Percentiles rank a stretch among this genome's conserved stretches.
Conservation (phyloP, 2,797 vertebrate genomes). For the Cynodonichthys magdalenae region DNA sequence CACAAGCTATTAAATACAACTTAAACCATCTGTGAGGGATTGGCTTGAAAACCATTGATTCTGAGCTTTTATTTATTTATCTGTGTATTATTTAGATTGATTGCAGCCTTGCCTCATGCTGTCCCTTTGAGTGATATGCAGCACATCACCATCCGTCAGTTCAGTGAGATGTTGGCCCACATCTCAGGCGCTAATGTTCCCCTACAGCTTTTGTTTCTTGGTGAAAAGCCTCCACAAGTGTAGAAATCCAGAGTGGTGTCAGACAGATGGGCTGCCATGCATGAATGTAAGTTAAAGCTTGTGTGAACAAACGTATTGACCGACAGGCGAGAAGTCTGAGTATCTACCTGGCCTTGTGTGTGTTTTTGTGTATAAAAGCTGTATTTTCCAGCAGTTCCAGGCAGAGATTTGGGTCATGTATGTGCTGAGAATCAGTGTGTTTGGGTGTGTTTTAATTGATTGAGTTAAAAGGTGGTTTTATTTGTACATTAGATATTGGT, state of each 20-base stretch:
- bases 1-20: too few species aligned
- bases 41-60: slow-evolving; percentile 8
- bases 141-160: slow-evolving; percentile 50
- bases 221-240: slow-evolving; percentile 69
- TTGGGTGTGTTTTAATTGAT: slow-evolving; percentile 5
- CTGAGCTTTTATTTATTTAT: slow-evolving; percentile 13
- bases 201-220: slow-evolving; percentile 54
- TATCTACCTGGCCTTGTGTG: slow-evolving; percentile 11
- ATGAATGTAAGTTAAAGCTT: slow-evolving; percentile 36
- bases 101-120: slow-evolving; percentile 2
- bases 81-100: slow-evolving; percentile 34
- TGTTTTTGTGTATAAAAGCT: slow-evolving; percentile 6
- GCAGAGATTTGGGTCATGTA: not conserved
- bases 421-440: not conserved
- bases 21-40: too few species aligned
- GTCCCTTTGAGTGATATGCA: slow-evolving; percentile 37
- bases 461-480: slow-evolving; percentile 5
- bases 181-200: slow-evolving; percentile 63
- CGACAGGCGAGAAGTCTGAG: slow-evolving; percentile 45
- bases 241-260: slow-evolving; percentile 50
- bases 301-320: slow-evolving; percentile 34
- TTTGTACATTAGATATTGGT: not conserved
- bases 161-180: slow-evolving; percentile 53
- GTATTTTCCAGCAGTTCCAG: not conserved
- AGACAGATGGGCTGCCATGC: slow-evolving; percentile 55